Evolutionary conservation across 2,888 invertebrate genomes (phyloP), one percentile per base, ranked within the genome.

Genomic region (Drosophila cyrtoloma): DNA sequence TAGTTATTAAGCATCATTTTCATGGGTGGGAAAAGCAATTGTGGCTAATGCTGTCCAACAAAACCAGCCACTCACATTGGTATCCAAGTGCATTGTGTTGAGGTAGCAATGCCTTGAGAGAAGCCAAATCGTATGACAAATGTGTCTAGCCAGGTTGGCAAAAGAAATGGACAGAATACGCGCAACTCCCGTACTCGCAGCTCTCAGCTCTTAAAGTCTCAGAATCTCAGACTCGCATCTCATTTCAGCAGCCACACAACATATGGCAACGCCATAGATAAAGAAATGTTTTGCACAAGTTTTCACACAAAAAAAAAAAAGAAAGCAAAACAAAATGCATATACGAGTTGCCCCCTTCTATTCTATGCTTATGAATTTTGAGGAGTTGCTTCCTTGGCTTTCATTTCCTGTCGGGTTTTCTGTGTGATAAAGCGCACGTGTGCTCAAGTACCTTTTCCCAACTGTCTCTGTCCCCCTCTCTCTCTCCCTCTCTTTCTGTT

Each of bases 61-160:
- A 81, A 70, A 79, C 30, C 60, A 69, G 72, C 73, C 39, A 50
- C 28, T 22, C 26, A 32, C 32, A 63, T 47, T 30, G 30, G 9
- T 26, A 16, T 9, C 42, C 14, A 47, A 67, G 22, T 62, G 16
- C 58, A 30, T 26, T 14, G 42, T 26, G 22, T 19, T 57, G 10
- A 57, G 74, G 65, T 63, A 61, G 73, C 58, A 69, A 50, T 72
- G 53, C 67, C 67, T 58, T 32, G 58, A 73, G 73, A 71, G 68
- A 53, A 52, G 69, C 52, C 63, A 84, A 84, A 76, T 67, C 73
- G 70, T 57, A 86, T 91, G 90, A 91, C 81, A 91, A 89, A 91
- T 91, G 91, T 77, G 91, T 91, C 91, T 91, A 88, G 91, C 83
- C 91, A 44, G 58, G 47, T 47, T 35, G 62, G 57, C 64, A 65